Evolutionary conservation across 2,797 vertebrate genomes (phyloP).

Genomic region (Scarus forsteni): DNA sequence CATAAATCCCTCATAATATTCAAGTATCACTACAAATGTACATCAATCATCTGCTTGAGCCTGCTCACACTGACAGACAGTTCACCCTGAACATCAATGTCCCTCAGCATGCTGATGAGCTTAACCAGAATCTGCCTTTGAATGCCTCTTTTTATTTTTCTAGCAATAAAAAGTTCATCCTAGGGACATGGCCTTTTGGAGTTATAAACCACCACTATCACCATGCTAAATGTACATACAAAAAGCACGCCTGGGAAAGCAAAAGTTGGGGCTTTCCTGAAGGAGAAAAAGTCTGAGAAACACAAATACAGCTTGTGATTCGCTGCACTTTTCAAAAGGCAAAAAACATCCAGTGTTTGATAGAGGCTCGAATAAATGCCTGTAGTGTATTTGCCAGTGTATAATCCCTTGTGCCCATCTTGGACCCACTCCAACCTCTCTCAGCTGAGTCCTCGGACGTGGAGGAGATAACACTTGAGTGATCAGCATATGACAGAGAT

Average conservation of each 20-base stretch:
- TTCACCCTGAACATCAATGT: conserved; percentile 11
- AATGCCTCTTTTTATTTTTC: conserved; percentile 49
- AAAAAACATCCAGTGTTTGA: conserved; percentile 38
- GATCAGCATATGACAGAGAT: conserved; percentile 67
- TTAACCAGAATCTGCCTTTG: conserved; percentile 36
- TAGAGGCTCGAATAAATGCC: conserved; percentile 54
- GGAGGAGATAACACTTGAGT: conserved; percentile 64
- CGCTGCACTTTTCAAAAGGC: conserved; percentile 17
- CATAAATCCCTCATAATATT: neutral
- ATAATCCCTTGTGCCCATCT: conserved; percentile 67
- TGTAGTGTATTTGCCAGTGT: conserved; percentile 46
- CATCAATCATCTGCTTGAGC: conserved; percentile 23
- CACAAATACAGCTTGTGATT: conserved; percentile 43
- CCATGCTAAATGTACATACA: conserved; percentile 36
- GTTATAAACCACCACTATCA: conserved; percentile 57
- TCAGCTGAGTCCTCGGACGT: conserved; percentile 72
- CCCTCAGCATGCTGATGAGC: conserved; percentile 19
- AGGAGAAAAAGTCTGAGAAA: conserved; percentile 7
- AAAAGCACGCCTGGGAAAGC: conserved; percentile 58
- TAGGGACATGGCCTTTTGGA: conserved; percentile 66
- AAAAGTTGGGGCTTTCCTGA: conserved; percentile 71
- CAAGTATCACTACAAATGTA: neutral
- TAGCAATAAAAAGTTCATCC: conserved; percentile 51
- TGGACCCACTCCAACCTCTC: conserved; percentile 65
- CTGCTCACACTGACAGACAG: conserved; percentile 21